Base-by-base conservation (phyloP, 2,113 vertebrate species). In the Plecotus auritus region DNA sequence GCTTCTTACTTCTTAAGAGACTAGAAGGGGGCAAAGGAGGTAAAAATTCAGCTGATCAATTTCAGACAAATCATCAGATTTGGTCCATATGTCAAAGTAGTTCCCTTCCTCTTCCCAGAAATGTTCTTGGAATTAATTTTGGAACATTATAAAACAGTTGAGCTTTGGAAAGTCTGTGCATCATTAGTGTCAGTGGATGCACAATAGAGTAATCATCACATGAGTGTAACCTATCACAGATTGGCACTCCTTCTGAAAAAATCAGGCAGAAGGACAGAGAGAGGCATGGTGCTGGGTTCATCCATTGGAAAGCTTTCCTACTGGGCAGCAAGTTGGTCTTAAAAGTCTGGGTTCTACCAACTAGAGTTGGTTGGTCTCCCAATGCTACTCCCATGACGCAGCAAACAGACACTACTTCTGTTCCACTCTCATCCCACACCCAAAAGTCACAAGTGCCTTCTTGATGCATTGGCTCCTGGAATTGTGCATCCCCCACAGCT, bases 51-150 rank as follows among this genome's bases (percentile, higher is more conserved):
- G 26, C 70, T 76, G 87, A 95, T 84, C 61, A 9, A 45, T 87
- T 92, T 96, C 95, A 96, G 40, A 95, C 6, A 5, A 89, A 81
- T 93, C 74, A 84, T 96, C 59, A 93, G 92, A 96, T 95, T 96
- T 91, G 56, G 85, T 77, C 80, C 80, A 84, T 73, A 88, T 95
- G 95, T 95, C 96, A 94, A 86, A 96, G 84, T 93, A 97, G 96
- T 96, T 97, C 95, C 42, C 70, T 93, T 97, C 86, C n/a, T 89
- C 40, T 98, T 97, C 95, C 96, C 97, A 98, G 97, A 98, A 98
- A 85, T 91, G 90, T 91, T 97, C 94, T 97, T 96, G 59, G 90
- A 98, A 97, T 96, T 92, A 94, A 89, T 49, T 96, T 93, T 96
- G 95, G 85, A 82, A 97, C 97, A 95, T 77, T 81, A 97, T 97